Evolutionary conservation across 2,113 vertebrate genomes (phyloP).

Genomic region (Dascyllus trimaculatus): DNA sequence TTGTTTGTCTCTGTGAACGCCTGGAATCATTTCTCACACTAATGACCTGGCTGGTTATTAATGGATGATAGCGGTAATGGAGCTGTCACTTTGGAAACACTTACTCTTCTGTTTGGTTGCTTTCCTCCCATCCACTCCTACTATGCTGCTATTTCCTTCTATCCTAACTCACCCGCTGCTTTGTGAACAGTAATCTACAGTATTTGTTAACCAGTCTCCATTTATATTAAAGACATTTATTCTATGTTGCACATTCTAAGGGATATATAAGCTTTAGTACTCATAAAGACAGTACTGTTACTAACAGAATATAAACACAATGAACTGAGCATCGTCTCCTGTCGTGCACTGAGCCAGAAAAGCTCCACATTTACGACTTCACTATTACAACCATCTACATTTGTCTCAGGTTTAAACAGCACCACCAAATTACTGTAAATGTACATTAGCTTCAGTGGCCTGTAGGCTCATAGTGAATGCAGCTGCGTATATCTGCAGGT

Average conservation of each 20-base stretch:
- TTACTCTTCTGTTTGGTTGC: slow-evolving; percentile 26
- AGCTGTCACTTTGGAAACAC: slow-evolving; percentile 68
- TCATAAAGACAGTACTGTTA: neutral
- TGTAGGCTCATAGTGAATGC: too few species aligned
- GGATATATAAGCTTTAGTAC: too few species aligned
- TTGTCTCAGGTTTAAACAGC: neutral
- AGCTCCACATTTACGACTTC: neutral
- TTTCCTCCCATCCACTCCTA: slow-evolving; percentile 10
- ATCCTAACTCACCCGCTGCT: neutral
- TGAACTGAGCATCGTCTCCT: neutral
- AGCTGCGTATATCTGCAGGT: too few species aligned
- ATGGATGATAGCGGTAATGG: slow-evolving; percentile 69
- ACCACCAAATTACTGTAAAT: neutral
- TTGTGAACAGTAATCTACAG: neutral
- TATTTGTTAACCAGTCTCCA: neutral
- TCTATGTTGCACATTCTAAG: neutral
- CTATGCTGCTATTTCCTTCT: neutral
- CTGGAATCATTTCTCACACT: slow-evolving; percentile 71
- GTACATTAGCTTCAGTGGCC: neutral
- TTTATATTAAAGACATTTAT: neutral
- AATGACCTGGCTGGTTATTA: slow-evolving; percentile 71
- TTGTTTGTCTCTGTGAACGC: slow-evolving; percentile 65
- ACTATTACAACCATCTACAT: neutral
- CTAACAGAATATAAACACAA: neutral
- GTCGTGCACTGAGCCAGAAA: neutral